Evolutionary conservation across 2,797 vertebrate genomes (phyloP).

Genomic region (Tachyglossus aculeatus): DNA sequence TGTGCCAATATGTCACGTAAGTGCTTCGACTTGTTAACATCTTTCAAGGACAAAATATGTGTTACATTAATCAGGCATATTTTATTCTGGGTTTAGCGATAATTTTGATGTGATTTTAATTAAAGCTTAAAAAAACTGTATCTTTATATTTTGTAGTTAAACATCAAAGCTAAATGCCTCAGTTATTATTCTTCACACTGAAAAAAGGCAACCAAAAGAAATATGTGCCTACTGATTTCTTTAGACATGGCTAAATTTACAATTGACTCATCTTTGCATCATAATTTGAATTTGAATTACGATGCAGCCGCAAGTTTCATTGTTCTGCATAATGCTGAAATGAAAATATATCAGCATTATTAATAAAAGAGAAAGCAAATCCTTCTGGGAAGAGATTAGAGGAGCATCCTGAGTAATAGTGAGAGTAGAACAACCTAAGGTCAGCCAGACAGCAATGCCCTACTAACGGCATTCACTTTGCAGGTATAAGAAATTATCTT

Average conservation of each 20-base stretch:
- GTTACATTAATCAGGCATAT: constrained; percentile 19
- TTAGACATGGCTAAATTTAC: not conserved
- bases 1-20: constrained; percentile 36
- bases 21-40: constrained; percentile 48
- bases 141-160: constrained; percentile 11
- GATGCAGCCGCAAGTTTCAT: not conserved
- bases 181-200: constrained; percentile 5
- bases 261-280: not conserved
- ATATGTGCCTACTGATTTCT: not conserved
- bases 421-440: too few relatives aligned
- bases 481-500: too few relatives aligned
- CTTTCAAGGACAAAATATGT: constrained; percentile 56
- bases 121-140: constrained; percentile 26
- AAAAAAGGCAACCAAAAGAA: not conserved
- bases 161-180: constrained; percentile 11
- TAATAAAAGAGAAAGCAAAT: not conserved
- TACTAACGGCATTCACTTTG: too few relatives aligned
- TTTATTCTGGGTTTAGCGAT: constrained; percentile 14
- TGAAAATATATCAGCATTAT: not conserved
- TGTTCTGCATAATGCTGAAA: not conserved
- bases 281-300: not conserved
- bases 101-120: constrained; percentile 49
- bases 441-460: too few relatives aligned
- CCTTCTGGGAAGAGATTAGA: not conserved
- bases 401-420: too few relatives aligned